Conservation (phyloP, 2,113 vertebrate genomes). For the Xenopus borealis region DNA sequence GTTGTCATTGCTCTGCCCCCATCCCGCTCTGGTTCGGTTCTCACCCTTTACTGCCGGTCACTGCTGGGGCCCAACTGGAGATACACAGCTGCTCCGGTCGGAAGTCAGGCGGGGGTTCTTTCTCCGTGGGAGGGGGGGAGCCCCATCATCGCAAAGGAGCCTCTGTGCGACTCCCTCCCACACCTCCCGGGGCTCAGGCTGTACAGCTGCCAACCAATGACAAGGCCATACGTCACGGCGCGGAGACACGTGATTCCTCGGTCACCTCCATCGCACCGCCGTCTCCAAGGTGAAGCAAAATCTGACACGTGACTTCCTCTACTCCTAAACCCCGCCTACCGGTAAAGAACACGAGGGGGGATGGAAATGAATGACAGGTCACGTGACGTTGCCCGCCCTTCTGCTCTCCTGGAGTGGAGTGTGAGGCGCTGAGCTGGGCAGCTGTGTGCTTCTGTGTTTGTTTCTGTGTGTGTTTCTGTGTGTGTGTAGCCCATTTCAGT, state of each 20-base stretch:
- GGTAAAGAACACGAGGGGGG: background rate
- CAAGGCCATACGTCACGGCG: background rate
- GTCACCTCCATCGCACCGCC: slow-evolving; percentile 9
- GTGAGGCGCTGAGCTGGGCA: too few relatives aligned
- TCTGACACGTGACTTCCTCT: slow-evolving; percentile 10
- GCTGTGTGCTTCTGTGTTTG: too few relatives aligned
- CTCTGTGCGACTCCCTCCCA: background rate
- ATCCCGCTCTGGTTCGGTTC: background rate
- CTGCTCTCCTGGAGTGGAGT: too few relatives aligned
- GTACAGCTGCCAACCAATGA: background rate
- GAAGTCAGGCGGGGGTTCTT: background rate
- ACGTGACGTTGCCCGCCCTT: too few relatives aligned
- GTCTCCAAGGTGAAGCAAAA: slow-evolving; percentile 16
- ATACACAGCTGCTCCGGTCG: too few relatives aligned
- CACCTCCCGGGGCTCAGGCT: background rate
- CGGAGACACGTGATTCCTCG: background rate
- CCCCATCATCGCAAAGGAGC: background rate
- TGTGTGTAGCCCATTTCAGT: too few relatives aligned
- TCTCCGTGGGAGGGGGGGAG: background rate
- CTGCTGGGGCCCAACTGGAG: too few relatives aligned
- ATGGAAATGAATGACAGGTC: too few relatives aligned
- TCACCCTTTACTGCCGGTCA: background rate
- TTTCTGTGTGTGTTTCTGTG: too few relatives aligned
- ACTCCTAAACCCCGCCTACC: background rate
- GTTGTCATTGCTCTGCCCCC: too few relatives aligned